Evolutionary conservation across 2,888 invertebrate genomes (phyloP).

Genomic region (Allolobophora icterica): DNA sequence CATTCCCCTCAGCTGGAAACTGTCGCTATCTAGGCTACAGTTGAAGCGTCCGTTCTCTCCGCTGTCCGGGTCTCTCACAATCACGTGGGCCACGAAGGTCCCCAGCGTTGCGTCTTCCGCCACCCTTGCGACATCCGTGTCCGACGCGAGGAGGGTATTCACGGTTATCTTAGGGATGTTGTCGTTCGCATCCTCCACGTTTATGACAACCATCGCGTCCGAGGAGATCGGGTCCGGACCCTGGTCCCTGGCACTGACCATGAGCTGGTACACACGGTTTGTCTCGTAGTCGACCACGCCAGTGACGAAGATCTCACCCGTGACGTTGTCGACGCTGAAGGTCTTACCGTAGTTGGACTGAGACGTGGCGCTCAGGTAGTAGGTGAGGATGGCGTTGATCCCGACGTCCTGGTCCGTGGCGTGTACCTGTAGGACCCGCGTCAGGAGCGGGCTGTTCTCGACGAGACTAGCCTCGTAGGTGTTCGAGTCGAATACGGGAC

Average conservation of each 20-base stretch:
- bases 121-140: slow-evolving; percentile 31
- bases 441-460: slow-evolving; percentile 40
- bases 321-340: slow-evolving; percentile 39
- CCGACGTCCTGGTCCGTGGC: slow-evolving; percentile 48
- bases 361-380: slow-evolving; percentile 33
- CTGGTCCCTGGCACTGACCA: slow-evolving; percentile 37
- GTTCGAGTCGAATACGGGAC: slow-evolving; percentile 36
- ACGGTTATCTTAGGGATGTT: slow-evolving; percentile 39
- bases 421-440: slow-evolving; percentile 42
- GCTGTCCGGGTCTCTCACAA: slow-evolving; percentile 36
- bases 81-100: slow-evolving; percentile 39
- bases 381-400: slow-evolving; percentile 30
- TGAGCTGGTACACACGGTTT: slow-evolving; percentile 29
- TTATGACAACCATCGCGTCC: slow-evolving; percentile 40
- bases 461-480: slow-evolving; percentile 34
- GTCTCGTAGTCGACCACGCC: slow-evolving; percentile 42
- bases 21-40: slow-evolving; percentile 29
- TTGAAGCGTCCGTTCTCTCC: slow-evolving; percentile 37
- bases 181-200: slow-evolving; percentile 41
- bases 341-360: slow-evolving; percentile 24
- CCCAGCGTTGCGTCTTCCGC: slow-evolving; percentile 29
- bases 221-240: slow-evolving; percentile 37
- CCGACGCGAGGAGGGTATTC: slow-evolving; percentile 36
- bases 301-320: slow-evolving; percentile 40
- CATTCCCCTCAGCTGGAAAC: slow-evolving; percentile 12